Evolutionary conservation across 2,113 vertebrate genomes (phyloP).

Genomic region (Pluvianellus socialis): DNA sequence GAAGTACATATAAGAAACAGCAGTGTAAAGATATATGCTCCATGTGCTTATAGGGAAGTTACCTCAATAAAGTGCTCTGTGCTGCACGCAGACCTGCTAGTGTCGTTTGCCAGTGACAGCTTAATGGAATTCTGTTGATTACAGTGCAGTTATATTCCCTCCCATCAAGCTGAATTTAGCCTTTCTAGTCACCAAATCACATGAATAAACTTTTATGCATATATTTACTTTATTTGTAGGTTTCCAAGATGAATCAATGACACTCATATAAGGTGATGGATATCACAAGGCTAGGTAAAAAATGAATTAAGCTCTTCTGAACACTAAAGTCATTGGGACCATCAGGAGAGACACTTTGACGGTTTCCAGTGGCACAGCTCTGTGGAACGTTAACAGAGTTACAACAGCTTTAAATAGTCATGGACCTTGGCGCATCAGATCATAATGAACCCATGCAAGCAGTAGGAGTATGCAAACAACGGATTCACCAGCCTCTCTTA

Average conservation of each 20-base stretch:
- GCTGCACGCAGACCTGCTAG: not conserved
- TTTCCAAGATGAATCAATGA: constrained; percentile 42
- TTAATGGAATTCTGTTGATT: constrained; percentile 14
- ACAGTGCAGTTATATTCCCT: constrained; percentile 2
- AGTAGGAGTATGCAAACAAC: not conserved
- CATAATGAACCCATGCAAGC: not conserved
- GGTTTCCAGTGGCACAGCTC: not conserved
- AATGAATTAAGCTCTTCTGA: not conserved
- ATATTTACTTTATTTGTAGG: constrained; percentile 41
- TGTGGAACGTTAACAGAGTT: not conserved
- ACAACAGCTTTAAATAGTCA: not conserved
- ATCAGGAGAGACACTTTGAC: not conserved
- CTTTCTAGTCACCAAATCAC: constrained; percentile 23
- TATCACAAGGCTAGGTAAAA: not conserved
- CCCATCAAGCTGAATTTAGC: constrained; percentile 36
- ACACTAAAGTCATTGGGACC: not conserved
- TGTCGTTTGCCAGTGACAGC: not conserved
- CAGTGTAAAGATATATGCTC: not conserved
- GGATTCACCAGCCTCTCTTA: not conserved
- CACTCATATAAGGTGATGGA: not conserved
- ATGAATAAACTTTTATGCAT: not conserved
- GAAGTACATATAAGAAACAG: not conserved
- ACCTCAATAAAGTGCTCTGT: not conserved
- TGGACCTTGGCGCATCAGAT: not conserved
- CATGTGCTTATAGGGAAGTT: not conserved